Evolutionary conservation across 2,113 vertebrate genomes (phyloP).

Genomic region (Bungarus multicinctus): DNA sequence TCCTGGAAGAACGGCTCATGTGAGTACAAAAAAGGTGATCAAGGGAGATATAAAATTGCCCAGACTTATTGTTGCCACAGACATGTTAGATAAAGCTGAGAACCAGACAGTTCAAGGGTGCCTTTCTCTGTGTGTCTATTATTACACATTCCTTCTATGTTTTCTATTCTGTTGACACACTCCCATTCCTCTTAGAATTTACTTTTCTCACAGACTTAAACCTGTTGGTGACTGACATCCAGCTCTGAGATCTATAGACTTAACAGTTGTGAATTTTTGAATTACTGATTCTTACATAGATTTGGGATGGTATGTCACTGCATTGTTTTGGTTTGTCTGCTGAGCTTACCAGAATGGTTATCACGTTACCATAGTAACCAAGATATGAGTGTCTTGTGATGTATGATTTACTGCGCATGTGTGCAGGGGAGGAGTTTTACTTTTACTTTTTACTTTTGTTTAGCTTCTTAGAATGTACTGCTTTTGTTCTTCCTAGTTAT

Average conservation of each 20-base stretch:
- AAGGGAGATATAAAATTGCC: no score
- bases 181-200: background rate
- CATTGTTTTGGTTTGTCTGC: no score
- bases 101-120: background rate
- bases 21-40: slow-evolving; percentile 62
- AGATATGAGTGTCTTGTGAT: no score
- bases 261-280: background rate
- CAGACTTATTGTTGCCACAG: background rate
- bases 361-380: no score
- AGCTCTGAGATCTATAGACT: background rate
- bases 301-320: no score
- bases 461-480: no score
- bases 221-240: background rate
- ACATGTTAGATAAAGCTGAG: background rate
- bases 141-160: background rate
- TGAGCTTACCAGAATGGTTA: no score
- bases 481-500: no score
- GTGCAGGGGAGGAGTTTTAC: no score
- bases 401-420: no score
- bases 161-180: background rate
- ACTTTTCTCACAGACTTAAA: background rate
- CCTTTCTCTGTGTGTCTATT: background rate
- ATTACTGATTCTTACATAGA: background rate
- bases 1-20: slow-evolving; percentile 75
- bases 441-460: no score